Evolutionary conservation across 2,888 invertebrate species (phyloP), one percentile per base, ranked within the genome.

Genomic region (Andrena marginata): DNA sequence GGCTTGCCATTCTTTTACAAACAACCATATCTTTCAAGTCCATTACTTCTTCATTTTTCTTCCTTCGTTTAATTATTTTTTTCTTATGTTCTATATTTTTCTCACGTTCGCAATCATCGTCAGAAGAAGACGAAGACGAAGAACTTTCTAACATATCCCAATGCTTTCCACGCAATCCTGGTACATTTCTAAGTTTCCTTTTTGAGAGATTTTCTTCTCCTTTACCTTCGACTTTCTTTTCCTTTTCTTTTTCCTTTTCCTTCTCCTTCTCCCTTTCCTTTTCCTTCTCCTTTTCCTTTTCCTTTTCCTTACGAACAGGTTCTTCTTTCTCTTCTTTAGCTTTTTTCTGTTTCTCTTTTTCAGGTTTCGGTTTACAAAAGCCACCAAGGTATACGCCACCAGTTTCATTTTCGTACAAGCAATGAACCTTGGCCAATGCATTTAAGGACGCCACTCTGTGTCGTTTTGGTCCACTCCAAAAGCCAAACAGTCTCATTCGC

Each of bases 401-500:
- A 69, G 97, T 96, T 94, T 98, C 98, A 92, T 98, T 98, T 94
- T 98, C 98, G 91, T 98, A 98, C 31, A 98, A 95, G 91, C 98
- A 98, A 93, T 98, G 98, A 2, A 98, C 98, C 95, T 98, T 98
- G 33, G 98, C 98, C 88, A 97, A 94, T 0, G 98, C 98, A 92
- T 98, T 98, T 42, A 98, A 94, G 2, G 98, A 98, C 51, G 98
- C 98, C 94, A 98, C 97, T 85, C 98, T 96, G 92, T 97, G 97
- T 62, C 97, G 95, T 94, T 97, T 98, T 31, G 97, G 97, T 0
- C 97, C 97, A 85, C 95, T 95, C 97, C 97, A 97, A 94, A 97
- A 96, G 0, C 96, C 96, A 80, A 96, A 95, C 51, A 96, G 94
- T 91, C 96, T 96, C 87, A 96, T 95, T 81, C 96, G 94, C 76